A percentile compares a stretch with the other conserved stretches of the same genome.
These are phyloP conservation scores for Eledone cirrhosa DNA, from an alignment of 2,888 invertebrate species.

Conservation along the genomic window DNA sequence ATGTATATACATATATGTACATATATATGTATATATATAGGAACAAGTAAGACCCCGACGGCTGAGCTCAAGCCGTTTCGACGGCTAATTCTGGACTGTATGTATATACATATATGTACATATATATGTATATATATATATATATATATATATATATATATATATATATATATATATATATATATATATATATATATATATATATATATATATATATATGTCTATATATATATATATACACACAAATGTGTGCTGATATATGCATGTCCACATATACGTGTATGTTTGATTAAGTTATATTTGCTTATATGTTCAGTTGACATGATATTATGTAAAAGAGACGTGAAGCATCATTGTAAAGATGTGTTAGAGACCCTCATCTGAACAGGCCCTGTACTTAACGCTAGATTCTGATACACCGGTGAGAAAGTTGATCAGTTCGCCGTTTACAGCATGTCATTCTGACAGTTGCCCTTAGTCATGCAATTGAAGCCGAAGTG, in stretches of 20 bases:
- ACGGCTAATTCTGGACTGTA: too few relatives aligned
- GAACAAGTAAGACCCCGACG: not conserved
- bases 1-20: not conserved
- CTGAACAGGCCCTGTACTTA: too few relatives aligned
- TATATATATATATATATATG: not conserved
- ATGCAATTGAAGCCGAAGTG: too few relatives aligned
- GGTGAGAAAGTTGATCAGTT: too few relatives aligned
- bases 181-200: conserved; percentile 2
- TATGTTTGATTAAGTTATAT: not conserved
- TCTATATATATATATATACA: not conserved
- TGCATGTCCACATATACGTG: not conserved
- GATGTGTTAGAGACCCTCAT: too few relatives aligned
- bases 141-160: not conserved
- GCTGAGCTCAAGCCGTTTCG: not conserved
- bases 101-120: not conserved
- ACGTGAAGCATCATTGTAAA: too few relatives aligned
- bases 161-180: not conserved
- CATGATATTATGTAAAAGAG: too few relatives aligned
- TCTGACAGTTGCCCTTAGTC: too few relatives aligned
- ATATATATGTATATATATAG: not conserved
- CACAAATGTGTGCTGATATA: not conserved
- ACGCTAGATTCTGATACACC: too few relatives aligned
- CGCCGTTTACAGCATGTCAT: too few relatives aligned
- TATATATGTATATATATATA: not conserved
- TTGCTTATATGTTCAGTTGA: too few relatives aligned